Percentiles rank a stretch among this genome's conserved stretches.
These are phyloP conservation scores for Encarsia formosa DNA, from an alignment of 2,888 invertebrate genomes.

Conservation along the genomic window DNA sequence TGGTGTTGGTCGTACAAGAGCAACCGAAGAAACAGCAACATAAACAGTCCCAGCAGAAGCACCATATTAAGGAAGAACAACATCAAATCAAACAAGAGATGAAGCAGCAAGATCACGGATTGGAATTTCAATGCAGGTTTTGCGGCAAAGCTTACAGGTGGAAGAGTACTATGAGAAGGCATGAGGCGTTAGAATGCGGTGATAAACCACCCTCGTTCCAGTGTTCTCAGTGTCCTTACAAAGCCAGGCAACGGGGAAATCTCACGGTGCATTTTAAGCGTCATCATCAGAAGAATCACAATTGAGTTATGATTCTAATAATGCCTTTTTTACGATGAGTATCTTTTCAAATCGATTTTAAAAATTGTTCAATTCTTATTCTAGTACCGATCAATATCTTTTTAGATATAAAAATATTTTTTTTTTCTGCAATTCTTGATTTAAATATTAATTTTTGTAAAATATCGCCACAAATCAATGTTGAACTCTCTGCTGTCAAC, in stretches of 20 bases:
- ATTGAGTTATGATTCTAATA: slow-evolving; percentile 15
- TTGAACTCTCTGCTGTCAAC: no score
- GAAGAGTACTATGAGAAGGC: slow-evolving; percentile 79
- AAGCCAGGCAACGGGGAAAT: slow-evolving; percentile 77
- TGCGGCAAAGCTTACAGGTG: slow-evolving; percentile 83
- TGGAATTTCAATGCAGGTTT: slow-evolving; percentile 41
- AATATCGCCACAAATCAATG: no score
- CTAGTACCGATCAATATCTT: no score
- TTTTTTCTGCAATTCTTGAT: no score
- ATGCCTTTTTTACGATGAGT: slow-evolving; percentile 18
- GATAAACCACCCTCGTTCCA: slow-evolving; percentile 79
- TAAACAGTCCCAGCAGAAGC: background rate
- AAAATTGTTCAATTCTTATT: slow-evolving; percentile 10
- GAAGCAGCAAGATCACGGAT: background rate
- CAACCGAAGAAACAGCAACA: background rate
- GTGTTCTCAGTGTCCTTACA: slow-evolving; percentile 73
- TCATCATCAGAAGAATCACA: slow-evolving; percentile 61
- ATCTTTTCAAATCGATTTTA: slow-evolving; percentile 3
- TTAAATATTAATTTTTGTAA: no score
- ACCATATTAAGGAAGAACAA: no score
- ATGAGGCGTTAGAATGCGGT: slow-evolving; percentile 80
- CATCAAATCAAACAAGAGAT: background rate
- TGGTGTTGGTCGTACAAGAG: slow-evolving; percentile 14
- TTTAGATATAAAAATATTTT: no score
- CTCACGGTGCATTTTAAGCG: slow-evolving; percentile 76